A percentile compares a stretch with the other conserved stretches of the same genome.
These are phyloP conservation scores for Bubo blakistoni DNA, from an alignment of 2,113 vertebrate genomes.

Conservation along the genomic window DNA sequence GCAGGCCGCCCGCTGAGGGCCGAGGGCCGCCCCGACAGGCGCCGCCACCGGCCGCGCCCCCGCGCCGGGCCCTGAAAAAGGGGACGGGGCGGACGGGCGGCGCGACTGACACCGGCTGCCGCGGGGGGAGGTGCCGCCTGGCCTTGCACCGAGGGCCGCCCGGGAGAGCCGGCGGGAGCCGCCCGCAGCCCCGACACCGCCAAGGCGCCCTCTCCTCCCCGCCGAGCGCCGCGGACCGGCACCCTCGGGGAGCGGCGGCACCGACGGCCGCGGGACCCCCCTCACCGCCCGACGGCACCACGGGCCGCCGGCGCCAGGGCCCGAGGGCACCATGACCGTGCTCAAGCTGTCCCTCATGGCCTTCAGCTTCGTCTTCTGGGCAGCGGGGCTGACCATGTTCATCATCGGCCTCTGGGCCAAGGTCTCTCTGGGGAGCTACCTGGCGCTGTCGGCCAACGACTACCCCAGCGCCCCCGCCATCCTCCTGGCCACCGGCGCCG, in stretches of 20 bases:
- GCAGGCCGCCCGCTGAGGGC: neutral
- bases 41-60: neutral
- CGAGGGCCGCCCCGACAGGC: neutral
- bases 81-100: neutral
- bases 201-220: neutral
- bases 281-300: too few relatives aligned
- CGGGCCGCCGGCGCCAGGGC: neutral
- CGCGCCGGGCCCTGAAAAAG: neutral
- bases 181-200: neutral
- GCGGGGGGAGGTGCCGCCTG: rapidly evolving
- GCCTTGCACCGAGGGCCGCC: neutral
- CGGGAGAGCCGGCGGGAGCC: conserved; percentile 22
- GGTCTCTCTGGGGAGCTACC: conserved; percentile 79
- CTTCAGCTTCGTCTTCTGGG: conserved; percentile 89
- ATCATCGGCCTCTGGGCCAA: conserved; percentile 85
- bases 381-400: conserved; percentile 81
- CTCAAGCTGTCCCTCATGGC: conserved; percentile 83
- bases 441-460: conserved; percentile 78
- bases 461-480: conserved; percentile 80
- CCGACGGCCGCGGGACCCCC: neutral
- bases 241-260: neutral
- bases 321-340: conserved; percentile 74
- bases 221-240: neutral
- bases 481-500: conserved; percentile 77
- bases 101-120: rapidly evolving